A percentile compares a stretch with the other conserved stretches of the same genome.
Conservation (phyloP, 2,113 vertebrate genomes). For the Galbula dea region DNA sequence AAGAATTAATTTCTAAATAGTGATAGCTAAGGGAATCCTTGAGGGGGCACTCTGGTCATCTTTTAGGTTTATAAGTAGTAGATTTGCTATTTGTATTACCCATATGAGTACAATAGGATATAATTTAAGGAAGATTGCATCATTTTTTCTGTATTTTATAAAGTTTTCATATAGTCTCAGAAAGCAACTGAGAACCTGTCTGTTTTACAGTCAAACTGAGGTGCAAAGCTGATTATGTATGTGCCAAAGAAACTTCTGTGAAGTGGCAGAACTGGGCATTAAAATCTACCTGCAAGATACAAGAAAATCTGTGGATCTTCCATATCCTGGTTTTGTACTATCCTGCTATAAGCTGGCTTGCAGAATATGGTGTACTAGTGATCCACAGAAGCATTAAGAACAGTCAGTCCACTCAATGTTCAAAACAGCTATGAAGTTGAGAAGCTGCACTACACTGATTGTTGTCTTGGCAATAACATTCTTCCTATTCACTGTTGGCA, state of each 20-base stretch:
- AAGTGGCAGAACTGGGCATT: neutral
- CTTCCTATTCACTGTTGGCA: neutral
- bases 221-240: neutral
- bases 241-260: neutral
- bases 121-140: neutral
- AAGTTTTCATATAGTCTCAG: neutral
- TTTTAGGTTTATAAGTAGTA: neutral
- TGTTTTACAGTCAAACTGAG: neutral
- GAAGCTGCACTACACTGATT: neutral
- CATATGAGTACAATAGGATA: neutral
- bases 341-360: neutral
- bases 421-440: neutral
- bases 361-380: neutral
- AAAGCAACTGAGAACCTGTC: neutral
- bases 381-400: neutral
- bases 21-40: neutral
- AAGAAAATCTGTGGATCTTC: neutral
- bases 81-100: neutral
- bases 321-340: neutral
- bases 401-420: neutral
- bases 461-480: neutral
- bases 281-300: neutral
- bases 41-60: neutral
- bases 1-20: neutral
- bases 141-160: neutral